Conservation (phyloP, 2,888 invertebrate genomes). For the Lycia hirtaria region DNA sequence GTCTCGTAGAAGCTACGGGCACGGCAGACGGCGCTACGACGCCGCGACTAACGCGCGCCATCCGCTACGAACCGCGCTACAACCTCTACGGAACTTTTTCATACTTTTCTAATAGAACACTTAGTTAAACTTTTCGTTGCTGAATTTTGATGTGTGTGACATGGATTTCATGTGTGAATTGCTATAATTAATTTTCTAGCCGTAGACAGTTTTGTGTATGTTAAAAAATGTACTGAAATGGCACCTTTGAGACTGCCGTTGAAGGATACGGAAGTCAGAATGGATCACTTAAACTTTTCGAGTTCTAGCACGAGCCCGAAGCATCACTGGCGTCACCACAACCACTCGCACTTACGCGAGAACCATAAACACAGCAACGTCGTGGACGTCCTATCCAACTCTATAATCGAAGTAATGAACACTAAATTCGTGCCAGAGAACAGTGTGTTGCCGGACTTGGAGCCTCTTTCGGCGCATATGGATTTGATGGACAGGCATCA, state of each 20-base stretch:
- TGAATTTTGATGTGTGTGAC: slow-evolving; percentile 45
- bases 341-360: slow-evolving; percentile 65
- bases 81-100: slow-evolving; percentile 72
- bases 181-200: slow-evolving; percentile 26
- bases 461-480: slow-evolving; percentile 72
- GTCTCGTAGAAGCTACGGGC: slow-evolving; percentile 53
- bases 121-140: slow-evolving; percentile 38
- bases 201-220: slow-evolving; percentile 37
- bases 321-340: slow-evolving; percentile 68
- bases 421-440: slow-evolving; percentile 73
- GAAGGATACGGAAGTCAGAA: slow-evolving; percentile 60
- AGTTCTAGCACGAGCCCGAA: slow-evolving; percentile 64
- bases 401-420: slow-evolving; percentile 78
- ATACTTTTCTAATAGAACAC: slow-evolving; percentile 71
- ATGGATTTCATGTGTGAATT: slow-evolving; percentile 43
- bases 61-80: slow-evolving; percentile 62
- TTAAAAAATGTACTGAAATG: slow-evolving; percentile 53
- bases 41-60: slow-evolving; percentile 68
- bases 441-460: slow-evolving; percentile 74
- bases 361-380: slow-evolving; percentile 60
- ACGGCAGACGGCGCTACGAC: slow-evolving; percentile 77
- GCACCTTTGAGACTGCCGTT: slow-evolving; percentile 69
- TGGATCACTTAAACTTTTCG: slow-evolving; percentile 68
- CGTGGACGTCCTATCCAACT: slow-evolving; percentile 75
- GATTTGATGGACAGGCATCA: slow-evolving; percentile 63